These are phyloP conservation scores for Trilocha varians DNA, from an alignment of 2,888 invertebrate species.

Conservation along the genomic window DNA sequence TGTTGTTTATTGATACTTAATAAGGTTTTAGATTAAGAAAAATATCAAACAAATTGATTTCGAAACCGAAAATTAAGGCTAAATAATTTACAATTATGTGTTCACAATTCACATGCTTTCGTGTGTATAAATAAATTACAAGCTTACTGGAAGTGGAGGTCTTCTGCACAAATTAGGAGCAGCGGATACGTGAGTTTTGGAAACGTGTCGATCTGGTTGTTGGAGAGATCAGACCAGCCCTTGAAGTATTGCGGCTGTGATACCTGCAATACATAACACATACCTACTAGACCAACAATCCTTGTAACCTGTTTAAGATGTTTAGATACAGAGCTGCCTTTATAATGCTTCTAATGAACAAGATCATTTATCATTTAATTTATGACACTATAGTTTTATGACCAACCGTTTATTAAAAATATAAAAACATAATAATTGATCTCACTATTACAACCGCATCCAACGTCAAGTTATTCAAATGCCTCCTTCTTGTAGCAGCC, in stretches of 20 bases:
- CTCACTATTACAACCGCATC: slow-evolving; percentile 41
- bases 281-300: background rate
- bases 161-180: slow-evolving; percentile 43
- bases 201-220: slow-evolving; percentile 48
- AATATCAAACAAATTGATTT: too few relatives aligned
- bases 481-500: slow-evolving; percentile 33
- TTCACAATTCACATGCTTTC: too few relatives aligned
- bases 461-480: slow-evolving; percentile 36
- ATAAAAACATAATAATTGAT: slow-evolving; percentile 2
- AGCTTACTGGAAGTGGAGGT: slow-evolving; percentile 41
- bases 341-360: too few relatives aligned
- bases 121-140: too few relatives aligned
- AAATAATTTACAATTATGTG: too few relatives aligned
- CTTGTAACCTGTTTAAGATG: too few relatives aligned
- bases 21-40: too few relatives aligned
- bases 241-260: slow-evolving; percentile 43
- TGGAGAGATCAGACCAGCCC: slow-evolving; percentile 44
- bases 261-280: slow-evolving; percentile 23
- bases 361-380: background rate
- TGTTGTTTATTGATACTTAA: too few relatives aligned
- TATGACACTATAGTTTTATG: background rate
- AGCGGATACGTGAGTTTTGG: slow-evolving; percentile 55
- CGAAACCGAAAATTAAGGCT: too few relatives aligned
- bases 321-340: too few relatives aligned
- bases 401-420: too few relatives aligned